These are phyloP conservation scores for Aradus depressus DNA, from an alignment of 2,888 invertebrate genomes.

Conservation along the genomic window DNA sequence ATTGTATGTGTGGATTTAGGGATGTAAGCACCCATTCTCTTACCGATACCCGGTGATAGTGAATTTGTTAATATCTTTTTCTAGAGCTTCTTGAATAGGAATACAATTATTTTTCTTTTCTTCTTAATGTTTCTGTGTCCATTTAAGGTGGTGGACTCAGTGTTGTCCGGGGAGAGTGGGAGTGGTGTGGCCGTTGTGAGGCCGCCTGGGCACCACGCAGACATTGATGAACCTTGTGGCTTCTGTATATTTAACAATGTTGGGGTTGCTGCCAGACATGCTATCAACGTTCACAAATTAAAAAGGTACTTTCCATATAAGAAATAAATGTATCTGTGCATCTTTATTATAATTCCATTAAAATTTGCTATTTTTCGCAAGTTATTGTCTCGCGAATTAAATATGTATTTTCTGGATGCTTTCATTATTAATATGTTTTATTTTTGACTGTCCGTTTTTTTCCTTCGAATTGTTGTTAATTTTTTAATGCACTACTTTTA, in stretches of 20 bases:
- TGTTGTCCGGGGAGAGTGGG: slow-evolving; percentile 49
- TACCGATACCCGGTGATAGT: too few species aligned
- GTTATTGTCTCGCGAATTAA: not conserved
- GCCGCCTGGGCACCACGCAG: slow-evolving; percentile 89
- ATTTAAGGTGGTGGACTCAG: slow-evolving; percentile 52
- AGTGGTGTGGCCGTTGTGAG: slow-evolving; percentile 73
- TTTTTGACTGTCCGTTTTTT: not conserved
- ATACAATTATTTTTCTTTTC: too few species aligned
- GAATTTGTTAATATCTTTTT: too few species aligned
- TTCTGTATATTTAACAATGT: slow-evolving; percentile 87
- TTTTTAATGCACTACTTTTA: too few species aligned
- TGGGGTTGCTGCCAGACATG: slow-evolving; percentile 68
- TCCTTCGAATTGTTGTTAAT: not conserved
- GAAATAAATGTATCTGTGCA: not conserved
- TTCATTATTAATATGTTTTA: not conserved
- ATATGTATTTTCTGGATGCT: slow-evolving; percentile 12
- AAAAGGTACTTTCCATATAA: slow-evolving; percentile 40
- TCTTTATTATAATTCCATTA: not conserved
- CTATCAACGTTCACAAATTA: slow-evolving; percentile 47
- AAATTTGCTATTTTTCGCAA: not conserved
- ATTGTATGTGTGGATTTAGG: too few species aligned
- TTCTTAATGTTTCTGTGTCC: not conserved
- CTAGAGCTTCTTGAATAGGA: too few species aligned
- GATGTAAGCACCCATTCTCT: too few species aligned
- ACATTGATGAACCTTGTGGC: slow-evolving; percentile 60